These are phyloP conservation scores for Heliconius melpomene DNA, from an alignment of 1,140 invertebrate genomes.

Conservation along the genomic window DNA sequence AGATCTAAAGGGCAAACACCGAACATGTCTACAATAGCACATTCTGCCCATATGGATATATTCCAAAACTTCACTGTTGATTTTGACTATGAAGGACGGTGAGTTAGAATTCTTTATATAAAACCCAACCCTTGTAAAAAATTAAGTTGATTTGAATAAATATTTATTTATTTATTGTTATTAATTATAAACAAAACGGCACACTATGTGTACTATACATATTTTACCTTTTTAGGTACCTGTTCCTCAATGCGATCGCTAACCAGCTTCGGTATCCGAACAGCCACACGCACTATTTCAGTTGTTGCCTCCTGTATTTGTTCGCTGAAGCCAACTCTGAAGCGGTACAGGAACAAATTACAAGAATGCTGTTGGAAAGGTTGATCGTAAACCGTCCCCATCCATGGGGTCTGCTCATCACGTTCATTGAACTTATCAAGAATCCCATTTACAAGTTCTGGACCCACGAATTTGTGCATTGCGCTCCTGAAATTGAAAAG, in stretches of 20 bases:
- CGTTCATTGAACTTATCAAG: constrained; percentile 99
- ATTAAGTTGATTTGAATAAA: too few relatives aligned
- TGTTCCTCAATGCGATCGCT: constrained; percentile 98
- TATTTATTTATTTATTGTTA: too few relatives aligned
- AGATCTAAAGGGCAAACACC: constrained; percentile 93
- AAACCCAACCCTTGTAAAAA: too few relatives aligned
- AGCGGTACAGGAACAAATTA: constrained; percentile 95
- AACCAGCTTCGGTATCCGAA: constrained; percentile 99
- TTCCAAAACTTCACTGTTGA: constrained; percentile 99
- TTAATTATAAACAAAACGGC: neutral
- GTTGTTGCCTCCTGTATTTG: constrained; percentile 96
- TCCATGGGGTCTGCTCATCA: constrained; percentile 99
- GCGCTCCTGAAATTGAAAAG: constrained; percentile 99
- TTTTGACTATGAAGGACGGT: constrained; percentile 96
- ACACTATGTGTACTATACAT: neutral
- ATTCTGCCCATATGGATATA: constrained; percentile 99
- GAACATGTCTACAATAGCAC: constrained; percentile 97
- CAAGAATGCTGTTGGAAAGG: constrained; percentile 96
- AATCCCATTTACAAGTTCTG: constrained; percentile 99
- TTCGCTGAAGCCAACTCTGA: constrained; percentile 99
- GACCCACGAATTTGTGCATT: constrained; percentile 99
- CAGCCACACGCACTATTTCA: constrained; percentile 99
- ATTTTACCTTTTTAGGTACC: constrained; percentile 82
- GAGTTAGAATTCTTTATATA: constrained; percentile 27
- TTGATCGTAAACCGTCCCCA: constrained; percentile 99